Base-by-base conservation (phyloP, 1,140 invertebrate species). In the Berghia stephanieae region DNA sequence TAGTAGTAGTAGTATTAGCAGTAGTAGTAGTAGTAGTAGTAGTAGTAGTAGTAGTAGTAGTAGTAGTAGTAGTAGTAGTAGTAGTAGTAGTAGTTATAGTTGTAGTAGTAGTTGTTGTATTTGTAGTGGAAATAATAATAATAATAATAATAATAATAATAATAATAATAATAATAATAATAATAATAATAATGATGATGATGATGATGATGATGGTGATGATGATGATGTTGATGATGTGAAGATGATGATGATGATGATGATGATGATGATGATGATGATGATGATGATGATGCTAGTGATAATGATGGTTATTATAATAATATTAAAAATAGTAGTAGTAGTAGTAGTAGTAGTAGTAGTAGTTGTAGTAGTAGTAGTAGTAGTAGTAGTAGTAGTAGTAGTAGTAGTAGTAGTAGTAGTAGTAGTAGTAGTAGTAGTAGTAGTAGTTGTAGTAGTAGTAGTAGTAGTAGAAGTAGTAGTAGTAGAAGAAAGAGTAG, bases 121-220 rank as follows among this genome's bases (percentile, higher is more conserved):
- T 67, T n/a, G 38, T 67, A 34, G 6, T 75, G 73, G 38, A 38
- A 40, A 38, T 67, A 40, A 75, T 67, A 40, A 67, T 75, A 40
- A 75, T 75, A 55, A 75, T 67, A 8, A 38, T 75, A 10, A 75
- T 60, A 6, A 75, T 75, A 40, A 67, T 75, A 24, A 67, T 75
- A 34, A 75, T 75, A 40, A 72, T 72, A 43, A 72, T 72, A 43
- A 72, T 72, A 43, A 72, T 72, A 24, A 72, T 46, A 24, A 72
- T 57, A 43, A 72, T 46, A 24, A 46, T 72, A 43, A 72, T 72
- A 5, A 36, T 72, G 8, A 72, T 72, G 6, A 72, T 72, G 70
- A 46, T 72, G 40, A 72, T 57, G 8, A 72, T 46, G 40, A 72
- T 70, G 40, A 70, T 43, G 40, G 27, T 70, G 68, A 70, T 43